phyloP scores from a whole-genome alignment of 2,797 vertebrate species.

The Emys orbicularis region DNA sequence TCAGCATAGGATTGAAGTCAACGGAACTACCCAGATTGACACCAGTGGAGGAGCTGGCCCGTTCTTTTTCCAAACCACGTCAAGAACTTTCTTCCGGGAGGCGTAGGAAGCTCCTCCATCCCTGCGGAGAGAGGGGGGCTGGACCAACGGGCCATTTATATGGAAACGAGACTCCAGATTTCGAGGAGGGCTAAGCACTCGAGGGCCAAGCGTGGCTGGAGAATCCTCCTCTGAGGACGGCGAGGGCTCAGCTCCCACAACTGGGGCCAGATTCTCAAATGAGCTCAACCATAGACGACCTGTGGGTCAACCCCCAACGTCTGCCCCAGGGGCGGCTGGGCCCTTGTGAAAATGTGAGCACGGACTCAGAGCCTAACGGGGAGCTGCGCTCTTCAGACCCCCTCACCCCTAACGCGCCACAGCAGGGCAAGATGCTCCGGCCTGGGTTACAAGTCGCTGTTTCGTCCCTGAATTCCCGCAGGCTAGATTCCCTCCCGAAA shows the following conservation, averaged over 20 bases:
- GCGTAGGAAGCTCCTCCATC: background rate
- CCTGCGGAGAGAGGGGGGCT: background rate
- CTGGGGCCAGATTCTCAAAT: background rate
- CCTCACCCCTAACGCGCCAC: background rate
- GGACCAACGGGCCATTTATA: background rate
- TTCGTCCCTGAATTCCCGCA: background rate
- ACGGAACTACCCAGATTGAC: background rate
- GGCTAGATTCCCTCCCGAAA: background rate
- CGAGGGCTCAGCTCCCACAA: background rate
- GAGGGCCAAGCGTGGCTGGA: background rate
- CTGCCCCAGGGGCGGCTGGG: background rate
- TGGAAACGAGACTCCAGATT: background rate
- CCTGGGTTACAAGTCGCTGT: background rate
- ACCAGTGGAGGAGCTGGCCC: background rate
- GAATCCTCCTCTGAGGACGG: background rate
- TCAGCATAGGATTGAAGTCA: background rate
- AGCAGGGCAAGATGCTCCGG: too few species aligned
- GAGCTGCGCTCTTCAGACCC: background rate
- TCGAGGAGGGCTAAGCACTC: background rate
- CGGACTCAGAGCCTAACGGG: too few species aligned
- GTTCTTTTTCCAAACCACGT: background rate
- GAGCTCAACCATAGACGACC: background rate
- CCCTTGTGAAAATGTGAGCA: background rate
- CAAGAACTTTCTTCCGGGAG: background rate
- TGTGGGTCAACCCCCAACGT: background rate